Base-by-base conservation (phyloP, 1,140 invertebrate species). In the Paraescarpia echinospica region DNA sequence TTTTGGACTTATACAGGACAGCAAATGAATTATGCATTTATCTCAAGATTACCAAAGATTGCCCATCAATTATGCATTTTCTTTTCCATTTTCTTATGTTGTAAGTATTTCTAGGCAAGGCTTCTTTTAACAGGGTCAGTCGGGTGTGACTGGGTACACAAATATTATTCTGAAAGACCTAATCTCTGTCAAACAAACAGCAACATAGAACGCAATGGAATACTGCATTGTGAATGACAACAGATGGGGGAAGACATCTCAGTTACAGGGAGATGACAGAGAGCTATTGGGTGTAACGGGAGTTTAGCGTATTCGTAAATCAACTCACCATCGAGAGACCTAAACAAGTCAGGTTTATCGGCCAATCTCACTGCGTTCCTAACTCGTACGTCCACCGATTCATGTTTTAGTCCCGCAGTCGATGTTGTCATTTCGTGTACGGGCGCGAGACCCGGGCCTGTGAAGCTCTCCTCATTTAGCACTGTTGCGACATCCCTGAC, bases 311-410 rank as follows among this genome's bases (percentile, higher is more conserved):
- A 77, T 77, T 77, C 22, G 22, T 12, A 77, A 77, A 77, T 77
- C 59, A 77, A 90, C 98, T 98, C 96, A 99, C 98, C 98, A 96
- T 99, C 98, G 96, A 99, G 98, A 91, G 98, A 98, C 92, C 98
- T 98, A 96, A 99, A 99, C 59, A 99, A 97, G 96, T 98, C 98
- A 12, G 98, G 98, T 97, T 98, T 98, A 95, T 99, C 98, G 93
- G 99, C 98, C 92, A 98, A 97, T 35, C 98, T 98, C 91, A 99
- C 98, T 97, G 99, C 94, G 94, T 93, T 95, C 93, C 94, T 94
- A 92, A 95, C 95, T 5, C 94, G 94, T 2, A 95, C 93, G 89
- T 93, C 93, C 51, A 93, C 91, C 33, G 92, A 93, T 9, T 89
- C 59, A 22, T 92, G 2, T 2, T 18, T 31, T 2, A 2, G 59